These are phyloP conservation scores for Eupithecia abbreviata DNA, from an alignment of 2,888 invertebrate species.

Conservation along the genomic window DNA sequence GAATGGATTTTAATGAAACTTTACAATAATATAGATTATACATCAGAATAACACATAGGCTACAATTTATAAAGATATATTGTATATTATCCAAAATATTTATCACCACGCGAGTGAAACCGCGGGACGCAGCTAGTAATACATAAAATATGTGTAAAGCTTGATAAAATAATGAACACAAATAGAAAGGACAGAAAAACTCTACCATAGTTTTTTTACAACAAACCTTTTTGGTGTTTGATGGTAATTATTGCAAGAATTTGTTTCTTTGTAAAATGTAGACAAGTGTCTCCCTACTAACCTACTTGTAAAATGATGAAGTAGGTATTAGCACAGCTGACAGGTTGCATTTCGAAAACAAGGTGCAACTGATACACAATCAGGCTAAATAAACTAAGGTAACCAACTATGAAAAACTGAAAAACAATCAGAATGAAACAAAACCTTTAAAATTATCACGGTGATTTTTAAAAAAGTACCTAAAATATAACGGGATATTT, in stretches of 20 bases:
- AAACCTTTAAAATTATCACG: no score
- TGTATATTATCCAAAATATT: no score
- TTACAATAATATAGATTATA: no score
- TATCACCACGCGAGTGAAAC: no score
- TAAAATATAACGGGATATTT: no score
- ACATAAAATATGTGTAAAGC: neutral
- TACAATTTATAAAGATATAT: no score
- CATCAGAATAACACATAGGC: no score
- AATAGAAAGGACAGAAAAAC: neutral
- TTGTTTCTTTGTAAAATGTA: neutral
- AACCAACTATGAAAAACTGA: neutral
- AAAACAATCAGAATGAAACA: no score
- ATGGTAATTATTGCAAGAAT: neutral
- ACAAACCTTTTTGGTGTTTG: neutral
- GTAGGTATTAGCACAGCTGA: constrained; percentile 37
- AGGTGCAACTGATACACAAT: neutral
- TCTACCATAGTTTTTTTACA: neutral
- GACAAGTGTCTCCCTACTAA: constrained; percentile 5
- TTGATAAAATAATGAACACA: neutral
- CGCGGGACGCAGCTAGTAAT: no score
- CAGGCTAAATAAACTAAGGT: neutral
- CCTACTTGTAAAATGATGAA: constrained; percentile 1
- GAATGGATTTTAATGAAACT: no score
- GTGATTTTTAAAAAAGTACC: no score
- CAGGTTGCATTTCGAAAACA: constrained; percentile 27